Evolutionary conservation across 2,113 vertebrate species (phyloP), one percentile per base, ranked within the genome.

Genomic region (Steatornis caripensis): DNA sequence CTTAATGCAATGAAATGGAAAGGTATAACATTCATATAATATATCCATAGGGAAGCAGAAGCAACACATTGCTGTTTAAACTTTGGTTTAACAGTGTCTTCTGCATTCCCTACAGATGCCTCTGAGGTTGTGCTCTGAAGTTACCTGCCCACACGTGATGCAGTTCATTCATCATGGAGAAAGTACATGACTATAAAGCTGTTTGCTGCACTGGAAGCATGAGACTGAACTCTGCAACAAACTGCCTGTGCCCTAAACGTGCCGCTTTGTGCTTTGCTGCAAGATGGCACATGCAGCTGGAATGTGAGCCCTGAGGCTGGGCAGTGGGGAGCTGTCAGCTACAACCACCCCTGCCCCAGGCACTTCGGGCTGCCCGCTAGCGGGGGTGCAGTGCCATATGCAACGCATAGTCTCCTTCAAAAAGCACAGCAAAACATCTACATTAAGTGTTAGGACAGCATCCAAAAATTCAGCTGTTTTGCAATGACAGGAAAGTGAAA

Each of bases 401-500:
- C 18, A 32, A n/a, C 3, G 2, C 48, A 37, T 53, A 65, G 16
- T 61, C 20, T 62, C 70, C 85, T 64, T 20, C 39, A 18, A n/a
- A 36, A 29, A 41, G 34, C 49, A 39, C 58, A 81, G 68, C 30
- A 29, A 37, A 71, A 65, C 84, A 81, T 70, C 89, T 87, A 72
- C 60, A 20, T 36, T 37, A 39, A 7, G 80, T 15, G 2, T 3
- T 54, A 41, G 69, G 60, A 53, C 37, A 53, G 65, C 66, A 23
- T 54, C 89, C 90, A 87, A 88, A 34, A 62, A 39, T 4, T 21
- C 16, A 18, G 49, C 51, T 72, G 72, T 96, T 95, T 89, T 0
- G 5, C 93, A 97, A 81, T 1, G 60, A 30, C 72, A 78, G 72
- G 81, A 87, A 78, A 87, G 69, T 48, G 84, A 92, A 87, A 86